Evolutionary conservation across 2,888 invertebrate genomes (phyloP).

Genomic region (Sminthurinus aureus): DNA sequence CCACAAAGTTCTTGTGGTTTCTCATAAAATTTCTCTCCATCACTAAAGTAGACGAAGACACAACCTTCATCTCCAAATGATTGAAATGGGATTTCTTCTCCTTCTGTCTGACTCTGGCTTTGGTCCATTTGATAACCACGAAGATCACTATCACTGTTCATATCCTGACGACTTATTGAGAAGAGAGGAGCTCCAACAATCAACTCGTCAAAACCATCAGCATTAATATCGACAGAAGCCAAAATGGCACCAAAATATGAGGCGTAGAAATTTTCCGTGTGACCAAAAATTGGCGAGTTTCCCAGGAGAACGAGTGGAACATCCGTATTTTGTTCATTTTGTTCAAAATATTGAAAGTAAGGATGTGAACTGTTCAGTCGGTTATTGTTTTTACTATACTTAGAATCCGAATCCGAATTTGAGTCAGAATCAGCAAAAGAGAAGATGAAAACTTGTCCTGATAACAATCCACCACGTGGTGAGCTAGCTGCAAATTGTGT

Average conservation of each 20-base stretch:
- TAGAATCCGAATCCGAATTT: conserved; percentile 21
- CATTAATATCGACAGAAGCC: conserved; percentile 71
- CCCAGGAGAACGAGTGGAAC: neutral
- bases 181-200: conserved; percentile 71
- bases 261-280: conserved; percentile 19
- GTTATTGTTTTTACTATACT: neutral
- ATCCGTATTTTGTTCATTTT: no score
- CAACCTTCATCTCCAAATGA: conserved; percentile 53
- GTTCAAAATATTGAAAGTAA: no score
- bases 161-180: neutral
- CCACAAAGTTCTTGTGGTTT: conserved; percentile 30
- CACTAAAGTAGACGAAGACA: conserved; percentile 48
- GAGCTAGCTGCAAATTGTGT: conserved; percentile 65
- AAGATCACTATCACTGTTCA: no score
- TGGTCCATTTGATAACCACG: no score
- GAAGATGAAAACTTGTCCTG: conserved; percentile 51
- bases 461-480: conserved; percentile 65
- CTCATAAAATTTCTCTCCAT: conserved; percentile 9
- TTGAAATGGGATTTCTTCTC: no score
- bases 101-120: no score
- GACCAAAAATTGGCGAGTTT: conserved; percentile 28
- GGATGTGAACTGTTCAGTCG: no score
- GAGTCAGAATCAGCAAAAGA: conserved; percentile 55
- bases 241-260: conserved; percentile 72
- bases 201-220: conserved; percentile 71